Base-by-base conservation (phyloP, 2,888 invertebrate species). In the Drosophila anceps region DNA sequence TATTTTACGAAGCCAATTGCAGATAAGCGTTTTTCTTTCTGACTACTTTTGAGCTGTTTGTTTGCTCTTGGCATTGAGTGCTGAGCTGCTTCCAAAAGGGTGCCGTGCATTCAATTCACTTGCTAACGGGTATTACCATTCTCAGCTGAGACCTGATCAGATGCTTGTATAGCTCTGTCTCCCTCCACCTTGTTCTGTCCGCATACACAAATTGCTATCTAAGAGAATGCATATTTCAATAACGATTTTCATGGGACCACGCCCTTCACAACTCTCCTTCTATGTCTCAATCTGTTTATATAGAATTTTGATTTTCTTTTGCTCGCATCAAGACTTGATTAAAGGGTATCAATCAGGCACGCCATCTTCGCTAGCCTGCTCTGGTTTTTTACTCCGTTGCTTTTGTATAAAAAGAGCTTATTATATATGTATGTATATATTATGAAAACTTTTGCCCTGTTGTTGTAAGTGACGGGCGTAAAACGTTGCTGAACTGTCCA, bases 1-100 rank as follows among this genome's bases (percentile, higher is more conserved):
- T 81, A 81, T 83, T 86, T 80, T 81, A 73, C 64, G 70, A 73
- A 88, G 86, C 84, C 88, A 85, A 85, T 85, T 85, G 82, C 84
- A 81, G 85, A 85, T 85, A 85, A 85, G 87, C 88, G 82, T 74
- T 88, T 81, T 80, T 73, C 79, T 68, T 85, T 79, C 73, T 44
- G 69, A 69, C 79, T 62, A 62, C 75, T 79, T 77, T 77, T 59
- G 65, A 66, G 70, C 75, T 74, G 75, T 79, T 79, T 74, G 66
- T 62, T 76, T 68, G 76, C 75, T 71, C 51, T 55, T 71, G 67
- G 76, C 75, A 71, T 63, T 60, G 76, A 63, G 67, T 67, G 62
- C 66, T 50, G 44, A 69, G 55, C 75, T 43, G 29, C 37, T 77
- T 13, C 31, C 57, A 66, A 50, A 63, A 35, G 78, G 59, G 18